phyloP scores from a whole-genome alignment of 2,797 vertebrate species.

The Acanthurus tractus region DNA sequence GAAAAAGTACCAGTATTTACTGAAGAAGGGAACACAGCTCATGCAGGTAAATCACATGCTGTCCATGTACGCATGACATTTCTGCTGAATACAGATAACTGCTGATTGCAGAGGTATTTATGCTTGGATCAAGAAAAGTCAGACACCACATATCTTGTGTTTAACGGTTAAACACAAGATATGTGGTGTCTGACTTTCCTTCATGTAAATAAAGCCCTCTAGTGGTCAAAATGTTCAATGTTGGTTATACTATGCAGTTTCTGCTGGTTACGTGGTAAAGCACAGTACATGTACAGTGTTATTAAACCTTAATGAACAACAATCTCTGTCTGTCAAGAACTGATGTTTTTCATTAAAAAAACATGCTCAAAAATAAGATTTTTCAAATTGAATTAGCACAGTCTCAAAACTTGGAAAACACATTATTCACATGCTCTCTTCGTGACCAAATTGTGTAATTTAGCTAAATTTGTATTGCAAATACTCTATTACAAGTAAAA shows the following conservation, averaged over 20 bases:
- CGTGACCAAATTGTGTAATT: too few relatives aligned
- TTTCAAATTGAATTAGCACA: neutral
- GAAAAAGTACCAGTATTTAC: slow-evolving; percentile 75
- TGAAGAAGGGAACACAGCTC: slow-evolving; percentile 57
- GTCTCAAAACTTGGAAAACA: neutral
- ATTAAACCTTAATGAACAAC: neutral
- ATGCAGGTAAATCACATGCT: slow-evolving; percentile 75
- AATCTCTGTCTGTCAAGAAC: neutral
- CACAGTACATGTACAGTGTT: neutral
- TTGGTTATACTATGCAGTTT: slow-evolving; percentile 3
- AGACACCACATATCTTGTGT: neutral
- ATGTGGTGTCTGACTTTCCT: too few relatives aligned
- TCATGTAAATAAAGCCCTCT: slow-evolving; percentile 26
- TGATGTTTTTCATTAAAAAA: neutral
- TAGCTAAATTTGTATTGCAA: too few relatives aligned
- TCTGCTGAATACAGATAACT: slow-evolving; percentile 6
- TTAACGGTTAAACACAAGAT: too few relatives aligned
- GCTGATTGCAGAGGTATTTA: neutral
- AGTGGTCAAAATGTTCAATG: slow-evolving; percentile 22
- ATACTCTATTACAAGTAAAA: too few relatives aligned
- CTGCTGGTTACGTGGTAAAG: neutral
- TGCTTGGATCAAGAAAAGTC: slow-evolving; percentile 1
- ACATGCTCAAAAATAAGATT: too few relatives aligned
- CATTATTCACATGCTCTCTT: neutral
- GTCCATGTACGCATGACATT: neutral